Conservation (phyloP, 2,113 vertebrate genomes). For the Notothenia rossii region DNA sequence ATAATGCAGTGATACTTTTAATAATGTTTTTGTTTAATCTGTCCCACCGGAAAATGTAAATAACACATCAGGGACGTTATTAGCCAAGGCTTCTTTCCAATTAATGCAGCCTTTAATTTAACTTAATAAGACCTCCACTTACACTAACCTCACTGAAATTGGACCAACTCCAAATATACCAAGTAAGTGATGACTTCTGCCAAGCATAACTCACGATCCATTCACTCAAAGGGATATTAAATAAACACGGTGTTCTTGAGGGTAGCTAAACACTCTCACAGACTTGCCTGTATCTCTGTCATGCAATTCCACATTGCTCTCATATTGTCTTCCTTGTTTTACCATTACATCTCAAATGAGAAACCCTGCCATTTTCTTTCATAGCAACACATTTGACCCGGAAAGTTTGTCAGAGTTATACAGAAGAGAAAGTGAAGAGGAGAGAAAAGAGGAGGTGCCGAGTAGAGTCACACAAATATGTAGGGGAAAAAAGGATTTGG, state of each 20-base stretch:
- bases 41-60: background rate
- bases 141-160: background rate
- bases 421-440: background rate
- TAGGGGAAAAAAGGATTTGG: background rate
- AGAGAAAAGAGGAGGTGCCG: background rate
- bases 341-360: background rate
- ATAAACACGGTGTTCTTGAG: slow-evolving; percentile 16
- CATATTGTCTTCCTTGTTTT: background rate
- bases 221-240: slow-evolving; percentile 29
- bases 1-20: background rate
- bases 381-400: background rate
- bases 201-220: slow-evolving; percentile 3
- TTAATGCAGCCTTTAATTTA: slow-evolving; percentile 1
- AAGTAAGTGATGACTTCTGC: slow-evolving; percentile 33
- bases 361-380: background rate
- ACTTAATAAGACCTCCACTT: slow-evolving; percentile 1
- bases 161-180: slow-evolving; percentile 17
- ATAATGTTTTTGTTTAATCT: background rate
- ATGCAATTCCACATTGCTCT: background rate
- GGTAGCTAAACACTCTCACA: background rate
- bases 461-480: background rate
- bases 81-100: background rate
- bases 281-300: background rate
- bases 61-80: background rate
- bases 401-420: background rate